Percentiles rank a stretch among this genome's conserved stretches.
phyloP scores from a whole-genome alignment of 2,113 vertebrate genomes.

The Chascanopsetta lugubris region DNA sequence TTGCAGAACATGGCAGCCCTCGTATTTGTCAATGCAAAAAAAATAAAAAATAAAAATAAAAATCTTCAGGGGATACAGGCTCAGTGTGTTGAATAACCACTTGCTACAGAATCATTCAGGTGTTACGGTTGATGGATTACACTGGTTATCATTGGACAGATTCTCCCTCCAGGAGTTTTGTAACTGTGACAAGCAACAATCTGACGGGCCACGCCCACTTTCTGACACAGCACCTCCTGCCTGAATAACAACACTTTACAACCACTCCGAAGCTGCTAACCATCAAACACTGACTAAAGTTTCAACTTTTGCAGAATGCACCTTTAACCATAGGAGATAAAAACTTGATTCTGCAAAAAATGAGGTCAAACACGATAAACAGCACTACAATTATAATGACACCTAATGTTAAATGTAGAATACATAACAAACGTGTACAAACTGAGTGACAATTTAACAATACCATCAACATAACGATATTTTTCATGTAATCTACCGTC shows the following conservation, averaged over 20 bases:
- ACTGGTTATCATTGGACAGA: neutral
- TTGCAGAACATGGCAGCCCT: conserved; percentile 23
- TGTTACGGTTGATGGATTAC: neutral
- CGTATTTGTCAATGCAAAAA: conserved; percentile 29
- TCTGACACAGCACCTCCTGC: neutral
- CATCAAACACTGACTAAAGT: neutral
- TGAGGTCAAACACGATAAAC: no score
- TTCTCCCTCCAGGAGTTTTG: neutral
- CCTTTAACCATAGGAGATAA: no score
- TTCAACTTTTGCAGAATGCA: no score
- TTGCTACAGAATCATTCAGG: conserved; percentile 1
- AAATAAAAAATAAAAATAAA: neutral
- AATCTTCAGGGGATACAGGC: neutral
- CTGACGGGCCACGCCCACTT: neutral
- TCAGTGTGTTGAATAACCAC: neutral
- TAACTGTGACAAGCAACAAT: neutral
- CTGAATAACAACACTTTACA: no score
- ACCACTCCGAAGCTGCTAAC: no score
- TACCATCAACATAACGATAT: neutral
- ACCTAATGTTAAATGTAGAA: no score
- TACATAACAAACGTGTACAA: no score
- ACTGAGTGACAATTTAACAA: no score
- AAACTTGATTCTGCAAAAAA: no score
- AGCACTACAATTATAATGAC: no score
- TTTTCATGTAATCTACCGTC: conserved; percentile 1